Conservation (phyloP, 1,140 invertebrate genomes). For the Drosophila arizonae region DNA sequence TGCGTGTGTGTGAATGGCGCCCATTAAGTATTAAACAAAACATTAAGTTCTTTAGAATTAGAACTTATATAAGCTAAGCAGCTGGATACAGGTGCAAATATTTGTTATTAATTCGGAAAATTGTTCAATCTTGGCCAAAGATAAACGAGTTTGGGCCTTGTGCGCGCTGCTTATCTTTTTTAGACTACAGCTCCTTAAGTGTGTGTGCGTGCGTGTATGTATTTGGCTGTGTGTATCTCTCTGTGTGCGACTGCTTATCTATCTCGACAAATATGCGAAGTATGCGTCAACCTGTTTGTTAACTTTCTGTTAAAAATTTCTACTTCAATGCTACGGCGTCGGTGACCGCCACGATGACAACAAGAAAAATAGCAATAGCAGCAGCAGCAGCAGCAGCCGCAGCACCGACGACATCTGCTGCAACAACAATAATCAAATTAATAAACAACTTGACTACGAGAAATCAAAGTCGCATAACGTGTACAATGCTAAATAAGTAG, state of each 20-base stretch:
- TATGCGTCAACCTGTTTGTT: constrained; percentile 79
- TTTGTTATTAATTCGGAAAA: constrained; percentile 44
- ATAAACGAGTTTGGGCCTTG: constrained; percentile 48
- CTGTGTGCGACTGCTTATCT: constrained; percentile 62
- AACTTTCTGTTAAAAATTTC: constrained; percentile 78
- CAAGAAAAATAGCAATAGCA: constrained; percentile 5
- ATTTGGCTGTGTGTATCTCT: constrained; percentile 5
- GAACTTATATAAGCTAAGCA: constrained; percentile 41
- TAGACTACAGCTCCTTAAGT: constrained; percentile 24
- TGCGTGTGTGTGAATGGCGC: constrained; percentile 10
- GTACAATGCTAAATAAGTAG: constrained; percentile 63
- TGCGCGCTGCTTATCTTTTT: constrained; percentile 38
- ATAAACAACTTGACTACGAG: constrained; percentile 38
- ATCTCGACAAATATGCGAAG: constrained; percentile 76
- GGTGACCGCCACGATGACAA: constrained; percentile 32
- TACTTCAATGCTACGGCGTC: constrained; percentile 48
- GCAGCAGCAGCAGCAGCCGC: constrained; percentile 4
- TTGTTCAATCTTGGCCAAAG: constrained; percentile 40
- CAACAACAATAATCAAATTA: constrained; percentile 42
- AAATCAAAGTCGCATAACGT: constrained; percentile 55
- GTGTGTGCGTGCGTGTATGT: constrained; percentile 8
- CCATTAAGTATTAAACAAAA: constrained; percentile 51
- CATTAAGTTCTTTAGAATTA: constrained; percentile 25
- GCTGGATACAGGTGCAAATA: constrained; percentile 45
- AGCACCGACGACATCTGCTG: constrained; percentile 27